Evolutionary conservation across 64 coral and sea anemone genomes (phyloP).

Genomic region (Pocillopora verrucosa): DNA sequence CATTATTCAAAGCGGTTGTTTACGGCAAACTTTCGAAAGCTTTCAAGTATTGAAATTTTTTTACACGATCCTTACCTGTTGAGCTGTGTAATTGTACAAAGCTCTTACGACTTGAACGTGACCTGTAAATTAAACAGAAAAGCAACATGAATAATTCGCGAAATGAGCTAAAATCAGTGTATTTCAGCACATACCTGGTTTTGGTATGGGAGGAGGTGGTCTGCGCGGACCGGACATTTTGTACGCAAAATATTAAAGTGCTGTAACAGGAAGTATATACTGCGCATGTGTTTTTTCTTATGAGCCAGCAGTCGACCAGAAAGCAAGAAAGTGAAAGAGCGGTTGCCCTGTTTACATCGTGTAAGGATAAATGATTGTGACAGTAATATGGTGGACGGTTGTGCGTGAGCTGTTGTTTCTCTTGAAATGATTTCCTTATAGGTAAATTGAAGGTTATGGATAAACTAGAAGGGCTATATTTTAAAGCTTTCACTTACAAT

Average conservation of each 20-base stretch:
- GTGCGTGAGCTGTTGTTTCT: background rate
- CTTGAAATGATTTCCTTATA: background rate
- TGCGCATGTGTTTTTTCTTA: background rate
- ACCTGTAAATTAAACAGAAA: conserved; percentile 25
- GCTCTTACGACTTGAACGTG: conserved; percentile 94
- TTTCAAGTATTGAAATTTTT: too few relatives aligned
- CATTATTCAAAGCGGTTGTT: background rate
- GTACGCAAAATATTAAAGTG: background rate
- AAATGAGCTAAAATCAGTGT: background rate
- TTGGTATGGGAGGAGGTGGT: conserved; percentile 86
- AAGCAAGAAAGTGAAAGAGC: background rate
- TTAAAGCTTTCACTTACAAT: background rate
- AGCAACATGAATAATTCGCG: background rate
- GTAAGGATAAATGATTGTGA: background rate
- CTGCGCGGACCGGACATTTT: conserved; percentile 62
- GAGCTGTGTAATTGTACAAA: conserved; percentile 79
- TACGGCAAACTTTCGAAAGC: background rate
- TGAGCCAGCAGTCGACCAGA: background rate
- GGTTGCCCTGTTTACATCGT: background rate
- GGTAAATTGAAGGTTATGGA: conserved; percentile 19
- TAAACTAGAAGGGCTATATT: conserved; percentile 22
- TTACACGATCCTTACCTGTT: conserved; percentile 53
- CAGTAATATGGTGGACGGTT: conserved; percentile 25
- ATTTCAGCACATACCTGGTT: conserved; percentile 61
- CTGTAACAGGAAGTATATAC: background rate